A percentile compares a stretch with the other conserved stretches of the same genome.
phyloP scores from a whole-genome alignment of 2,113 vertebrate species.

The Eulemur macaco region DNA sequence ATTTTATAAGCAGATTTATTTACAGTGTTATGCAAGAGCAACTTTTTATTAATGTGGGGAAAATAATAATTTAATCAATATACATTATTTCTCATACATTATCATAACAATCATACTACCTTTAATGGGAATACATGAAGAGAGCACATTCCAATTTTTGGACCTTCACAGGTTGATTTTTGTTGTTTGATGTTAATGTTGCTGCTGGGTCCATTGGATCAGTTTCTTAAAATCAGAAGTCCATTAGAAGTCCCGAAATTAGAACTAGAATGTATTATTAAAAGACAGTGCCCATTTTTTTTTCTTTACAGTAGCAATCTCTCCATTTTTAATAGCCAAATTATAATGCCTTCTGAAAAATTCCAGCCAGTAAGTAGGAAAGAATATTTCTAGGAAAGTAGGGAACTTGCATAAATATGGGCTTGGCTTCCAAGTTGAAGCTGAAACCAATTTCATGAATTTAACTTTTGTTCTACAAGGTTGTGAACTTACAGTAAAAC shows the following conservation, averaged over 20 bases:
- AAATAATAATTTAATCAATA: not conserved
- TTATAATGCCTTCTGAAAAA: not conserved
- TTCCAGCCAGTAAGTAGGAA: not conserved
- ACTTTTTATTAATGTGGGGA: not conserved
- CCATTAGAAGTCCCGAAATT: not conserved
- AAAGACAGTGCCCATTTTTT: not conserved
- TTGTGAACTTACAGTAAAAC: slow-evolving; percentile 52
- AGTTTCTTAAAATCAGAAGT: not conserved
- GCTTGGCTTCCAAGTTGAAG: not conserved
- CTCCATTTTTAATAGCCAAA: not conserved
- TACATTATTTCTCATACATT: not conserved
- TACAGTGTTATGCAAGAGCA: not conserved
- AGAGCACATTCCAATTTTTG: not conserved
- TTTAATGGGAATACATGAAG: not conserved
- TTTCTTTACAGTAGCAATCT: not conserved
- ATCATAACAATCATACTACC: not conserved
- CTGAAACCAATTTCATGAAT: slow-evolving; percentile 20
- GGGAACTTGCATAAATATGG: not conserved
- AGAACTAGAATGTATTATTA: not conserved
- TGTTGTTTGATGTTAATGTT: not conserved
- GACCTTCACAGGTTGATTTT: not conserved
- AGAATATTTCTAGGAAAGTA: slow-evolving; percentile 27
- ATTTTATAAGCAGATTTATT: not conserved
- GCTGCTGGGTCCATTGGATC: not conserved
- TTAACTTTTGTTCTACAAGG: slow-evolving; percentile 41